Conservation (phyloP, 2,888 invertebrate genomes). For the Ophraella communa region DNA sequence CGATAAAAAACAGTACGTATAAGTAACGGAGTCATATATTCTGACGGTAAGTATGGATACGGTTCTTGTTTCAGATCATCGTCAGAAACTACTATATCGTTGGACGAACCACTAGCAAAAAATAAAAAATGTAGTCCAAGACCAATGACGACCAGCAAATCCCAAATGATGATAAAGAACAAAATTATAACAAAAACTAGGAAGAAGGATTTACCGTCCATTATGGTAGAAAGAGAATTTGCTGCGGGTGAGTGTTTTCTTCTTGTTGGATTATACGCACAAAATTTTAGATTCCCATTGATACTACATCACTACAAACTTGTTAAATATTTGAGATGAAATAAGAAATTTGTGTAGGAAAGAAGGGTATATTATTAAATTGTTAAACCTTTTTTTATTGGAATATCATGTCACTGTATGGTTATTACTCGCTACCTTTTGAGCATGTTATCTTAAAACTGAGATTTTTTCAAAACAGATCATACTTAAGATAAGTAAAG, state of each 20-base stretch:
- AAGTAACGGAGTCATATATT: neutral
- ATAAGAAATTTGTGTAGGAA: no score
- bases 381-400: no score
- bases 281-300: no score
- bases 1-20: neutral
- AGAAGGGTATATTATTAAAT: no score
- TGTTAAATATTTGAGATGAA: no score
- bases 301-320: no score
- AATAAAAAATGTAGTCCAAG: neutral
- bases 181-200: neutral
- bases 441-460: no score
- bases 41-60: neutral
- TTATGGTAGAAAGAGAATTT: neutral
- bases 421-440: no score
- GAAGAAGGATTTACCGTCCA: neutral
- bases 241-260: neutral
- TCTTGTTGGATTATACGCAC: neutral
- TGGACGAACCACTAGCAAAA: neutral
- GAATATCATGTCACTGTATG: no score
- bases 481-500: no score
- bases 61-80: constrained; percentile 2
- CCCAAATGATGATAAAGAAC: neutral
- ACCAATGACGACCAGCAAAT: neutral
- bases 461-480: no score
- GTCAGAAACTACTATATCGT: neutral